Percentiles rank a stretch among this genome's conserved stretches.
These are phyloP conservation scores for Megaceryle maxima DNA, from an alignment of 2,113 vertebrate species.

Conservation along the genomic window DNA sequence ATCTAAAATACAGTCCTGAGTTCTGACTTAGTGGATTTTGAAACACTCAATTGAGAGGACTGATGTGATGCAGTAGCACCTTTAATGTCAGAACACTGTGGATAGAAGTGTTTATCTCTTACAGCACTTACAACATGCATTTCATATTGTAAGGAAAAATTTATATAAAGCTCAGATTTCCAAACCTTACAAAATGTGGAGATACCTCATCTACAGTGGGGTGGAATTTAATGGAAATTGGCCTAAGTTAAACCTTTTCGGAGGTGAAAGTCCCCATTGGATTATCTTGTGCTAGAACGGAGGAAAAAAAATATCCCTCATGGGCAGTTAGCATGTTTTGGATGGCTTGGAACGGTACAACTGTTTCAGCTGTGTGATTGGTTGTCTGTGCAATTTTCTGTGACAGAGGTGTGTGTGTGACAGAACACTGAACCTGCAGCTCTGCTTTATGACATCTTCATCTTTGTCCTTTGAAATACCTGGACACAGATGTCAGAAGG, in stretches of 20 bases:
- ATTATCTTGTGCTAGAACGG: background rate
- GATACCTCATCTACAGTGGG: background rate
- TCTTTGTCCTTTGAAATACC: background rate
- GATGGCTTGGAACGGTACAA: background rate
- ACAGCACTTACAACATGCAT: background rate
- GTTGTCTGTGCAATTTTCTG: background rate
- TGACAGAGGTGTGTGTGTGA: background rate
- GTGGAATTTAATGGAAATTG: background rate
- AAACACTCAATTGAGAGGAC: background rate
- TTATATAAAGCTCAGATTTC: background rate
- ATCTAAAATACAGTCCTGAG: background rate
- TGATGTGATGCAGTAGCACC: background rate
- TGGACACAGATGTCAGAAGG: background rate
- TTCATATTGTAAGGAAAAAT: background rate
- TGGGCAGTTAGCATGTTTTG: background rate
- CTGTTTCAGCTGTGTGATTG: background rate
- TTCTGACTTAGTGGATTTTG: background rate
- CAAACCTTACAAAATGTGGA: background rate
- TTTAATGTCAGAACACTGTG: background rate
- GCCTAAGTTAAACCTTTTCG: background rate
- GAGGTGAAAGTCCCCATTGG: background rate
- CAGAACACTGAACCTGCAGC: background rate
- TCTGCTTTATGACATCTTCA: fast-evolving
- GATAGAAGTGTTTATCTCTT: background rate
- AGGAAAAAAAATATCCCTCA: background rate